Percentiles rank a stretch among this genome's conserved stretches.
Conservation (phyloP, 1,140 invertebrate species). For the Pantala flavescens region DNA sequence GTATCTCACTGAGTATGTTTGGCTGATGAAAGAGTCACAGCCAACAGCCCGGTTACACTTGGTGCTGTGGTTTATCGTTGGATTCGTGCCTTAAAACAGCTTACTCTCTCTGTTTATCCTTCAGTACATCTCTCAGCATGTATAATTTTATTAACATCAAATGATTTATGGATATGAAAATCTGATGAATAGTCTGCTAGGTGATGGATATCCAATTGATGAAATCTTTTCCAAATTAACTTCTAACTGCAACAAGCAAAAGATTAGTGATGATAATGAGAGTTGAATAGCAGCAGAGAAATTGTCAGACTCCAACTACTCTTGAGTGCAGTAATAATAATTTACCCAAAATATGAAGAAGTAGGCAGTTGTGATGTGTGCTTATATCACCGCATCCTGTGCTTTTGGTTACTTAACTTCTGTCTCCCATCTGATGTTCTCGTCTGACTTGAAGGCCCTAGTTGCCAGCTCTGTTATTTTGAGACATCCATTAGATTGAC, state of each 20-base stretch:
- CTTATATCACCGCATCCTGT: neutral
- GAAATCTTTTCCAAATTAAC: conserved; percentile 3
- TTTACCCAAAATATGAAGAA: neutral
- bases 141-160: conserved; percentile 11
- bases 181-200: neutral
- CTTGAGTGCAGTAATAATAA: neutral
- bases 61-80: conserved; percentile 19
- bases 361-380: neutral
- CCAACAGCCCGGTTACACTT: neutral
- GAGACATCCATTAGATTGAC: conserved; percentile 5
- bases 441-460: neutral
- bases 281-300: conserved; percentile 5
- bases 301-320: neutral
- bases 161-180: conserved; percentile 9
- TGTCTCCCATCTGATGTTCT: conserved; percentile 5
- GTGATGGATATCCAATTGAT: neutral
- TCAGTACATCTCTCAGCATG: neutral
- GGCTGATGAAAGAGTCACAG: neutral
- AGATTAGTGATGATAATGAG: neutral
- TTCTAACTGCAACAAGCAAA: conserved; percentile 1
- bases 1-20: conserved; percentile 2
- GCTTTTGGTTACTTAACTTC: neutral
- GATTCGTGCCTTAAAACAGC: conserved; percentile 23
- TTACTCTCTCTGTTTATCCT: conserved; percentile 14
- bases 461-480: neutral